Base-by-base conservation (phyloP, 2,113 vertebrate genomes). In the Pseudorhombus dupliciocellatus region DNA sequence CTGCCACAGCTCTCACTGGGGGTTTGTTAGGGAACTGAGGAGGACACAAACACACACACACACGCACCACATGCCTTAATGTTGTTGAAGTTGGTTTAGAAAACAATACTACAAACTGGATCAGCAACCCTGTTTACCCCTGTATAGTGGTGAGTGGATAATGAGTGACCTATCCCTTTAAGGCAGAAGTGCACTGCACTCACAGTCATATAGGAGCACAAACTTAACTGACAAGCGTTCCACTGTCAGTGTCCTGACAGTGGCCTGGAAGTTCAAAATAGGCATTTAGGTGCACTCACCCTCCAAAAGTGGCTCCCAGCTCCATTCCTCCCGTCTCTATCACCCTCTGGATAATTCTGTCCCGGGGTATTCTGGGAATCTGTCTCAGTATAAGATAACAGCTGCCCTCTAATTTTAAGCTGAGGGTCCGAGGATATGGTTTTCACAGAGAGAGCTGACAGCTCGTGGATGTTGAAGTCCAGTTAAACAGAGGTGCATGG, bases 321-420 rank as follows among this genome's bases (percentile, higher is more conserved):
- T 75, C 79, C 63, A 69, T 79, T 86, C 79, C 78, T 85, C 70
- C 61, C 70, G 73, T 76, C 58, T 65, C 73, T 73, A 51, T 85
- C 70, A 31, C 72, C 55, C 59, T 68, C 22, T 11, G 74, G 89
- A 84, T 92, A 91, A 92, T 88, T 92, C 73, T 86, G 91, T 84
- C 88, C 22, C 0, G 50, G 2, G 80, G 86, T 91, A 93, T 94
- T 93, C 90, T 69, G 86, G 77, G 92, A 92, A 87, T 92, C 79
- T 63, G 85, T 86, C 88, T 80, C 79, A 82, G 87, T 84, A 93
- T 85, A 87, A 91, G 81, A 92, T 87, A 88, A 87, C 93, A 94
- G 92, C 91, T 94, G 92, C 90, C 79, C 71, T 89, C 88, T 93
- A 87, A 93, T 91, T 94, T 93, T 90, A 92, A 90, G 84, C 74